phyloP scores from a whole-genome alignment of 2,797 vertebrate species.

The Todus mexicanus region DNA sequence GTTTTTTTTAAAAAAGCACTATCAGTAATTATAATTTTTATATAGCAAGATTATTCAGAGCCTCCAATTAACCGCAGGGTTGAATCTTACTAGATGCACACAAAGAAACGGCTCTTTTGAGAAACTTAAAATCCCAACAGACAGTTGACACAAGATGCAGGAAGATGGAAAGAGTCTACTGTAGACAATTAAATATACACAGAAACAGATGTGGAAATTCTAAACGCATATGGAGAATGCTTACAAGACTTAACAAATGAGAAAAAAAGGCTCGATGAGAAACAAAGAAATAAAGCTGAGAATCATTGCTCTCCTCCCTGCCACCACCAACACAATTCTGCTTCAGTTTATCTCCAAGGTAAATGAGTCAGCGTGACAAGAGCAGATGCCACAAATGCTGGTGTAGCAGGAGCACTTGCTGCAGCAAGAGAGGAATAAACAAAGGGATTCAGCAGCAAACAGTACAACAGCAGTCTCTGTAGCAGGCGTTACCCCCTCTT shows the following conservation, averaged over 20 bases:
- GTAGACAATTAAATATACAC: slow-evolving; percentile 23
- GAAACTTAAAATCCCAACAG: background rate
- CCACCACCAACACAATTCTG: background rate
- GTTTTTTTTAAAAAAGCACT: background rate
- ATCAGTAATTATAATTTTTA: background rate
- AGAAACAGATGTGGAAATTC: slow-evolving; percentile 32
- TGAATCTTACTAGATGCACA: background rate
- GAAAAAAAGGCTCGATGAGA: background rate
- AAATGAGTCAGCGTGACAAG: background rate
- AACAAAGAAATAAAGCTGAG: slow-evolving; percentile 15
- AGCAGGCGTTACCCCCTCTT: background rate
- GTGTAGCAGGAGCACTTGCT: background rate
- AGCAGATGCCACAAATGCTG: background rate
- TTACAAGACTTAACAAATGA: background rate
- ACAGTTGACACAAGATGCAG: slow-evolving; percentile 11
- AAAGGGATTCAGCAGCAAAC: background rate
- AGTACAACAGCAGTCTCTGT: background rate
- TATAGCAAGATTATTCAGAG: background rate
- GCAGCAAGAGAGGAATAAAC: background rate
- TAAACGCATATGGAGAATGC: slow-evolving; percentile 1
- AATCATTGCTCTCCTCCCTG: slow-evolving; percentile 15
- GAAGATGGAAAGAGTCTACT: background rate
- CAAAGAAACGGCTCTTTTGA: background rate
- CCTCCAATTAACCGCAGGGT: background rate
- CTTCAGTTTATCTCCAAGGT: background rate